Conservation (phyloP, 2,113 vertebrate genomes). For the Butorides virescens region DNA sequence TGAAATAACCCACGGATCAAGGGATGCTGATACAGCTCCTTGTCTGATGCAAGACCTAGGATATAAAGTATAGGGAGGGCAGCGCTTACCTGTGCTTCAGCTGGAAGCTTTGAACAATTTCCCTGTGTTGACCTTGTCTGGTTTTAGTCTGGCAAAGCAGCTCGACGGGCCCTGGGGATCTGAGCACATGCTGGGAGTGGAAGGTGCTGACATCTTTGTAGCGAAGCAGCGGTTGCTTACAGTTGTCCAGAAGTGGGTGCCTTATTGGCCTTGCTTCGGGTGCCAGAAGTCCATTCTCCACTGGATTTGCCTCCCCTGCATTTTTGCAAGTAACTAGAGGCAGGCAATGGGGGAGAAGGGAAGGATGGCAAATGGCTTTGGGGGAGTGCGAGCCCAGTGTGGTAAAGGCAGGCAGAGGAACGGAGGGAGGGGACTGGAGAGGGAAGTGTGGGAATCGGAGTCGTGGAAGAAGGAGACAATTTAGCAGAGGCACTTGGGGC, state of each 20-base stretch:
- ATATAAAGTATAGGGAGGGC: not conserved
- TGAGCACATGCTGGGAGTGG: not conserved
- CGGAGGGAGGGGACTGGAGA: not conserved
- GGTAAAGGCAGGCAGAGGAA: not conserved
- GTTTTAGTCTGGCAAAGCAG: not conserved
- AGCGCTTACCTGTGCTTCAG: not conserved
- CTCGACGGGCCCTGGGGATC: not conserved
- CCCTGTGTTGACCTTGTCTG: not conserved
- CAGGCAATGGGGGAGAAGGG: not conserved
- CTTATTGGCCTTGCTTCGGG: not conserved
- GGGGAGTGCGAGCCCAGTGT: not conserved
- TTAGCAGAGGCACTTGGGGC: not conserved
- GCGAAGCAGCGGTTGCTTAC: fast-evolving
- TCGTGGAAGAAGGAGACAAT: not conserved
- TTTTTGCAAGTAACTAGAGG: not conserved
- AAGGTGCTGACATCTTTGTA: not conserved
- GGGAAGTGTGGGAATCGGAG: not conserved
- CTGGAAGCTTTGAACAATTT: not conserved
- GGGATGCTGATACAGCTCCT: not conserved
- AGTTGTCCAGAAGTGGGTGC: not conserved
- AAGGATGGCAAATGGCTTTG: not conserved
- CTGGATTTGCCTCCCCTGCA: not conserved
- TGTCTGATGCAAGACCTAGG: not conserved
- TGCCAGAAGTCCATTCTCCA: not conserved
- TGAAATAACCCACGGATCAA: not conserved